Evolutionary conservation across 30 jellyfish, hydroid and myxozoan species (phyloP).

Genomic region (Turritopsis rubra): DNA sequence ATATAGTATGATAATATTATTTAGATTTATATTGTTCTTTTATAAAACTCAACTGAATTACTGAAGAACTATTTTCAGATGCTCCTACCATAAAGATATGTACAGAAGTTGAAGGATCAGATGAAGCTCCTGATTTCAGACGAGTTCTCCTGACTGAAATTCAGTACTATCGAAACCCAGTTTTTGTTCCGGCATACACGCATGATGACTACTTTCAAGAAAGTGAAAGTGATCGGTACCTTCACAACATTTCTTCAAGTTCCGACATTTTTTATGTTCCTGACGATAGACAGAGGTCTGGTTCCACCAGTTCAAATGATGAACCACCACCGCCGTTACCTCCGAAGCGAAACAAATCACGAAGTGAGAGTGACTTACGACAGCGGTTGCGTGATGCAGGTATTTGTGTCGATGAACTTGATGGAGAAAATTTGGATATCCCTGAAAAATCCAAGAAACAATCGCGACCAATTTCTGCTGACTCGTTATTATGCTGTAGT

Average conservation of each 20-base stretch:
- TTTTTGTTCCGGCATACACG: neutral
- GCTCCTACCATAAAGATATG: neutral
- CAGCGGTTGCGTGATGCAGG: conserved; percentile 5
- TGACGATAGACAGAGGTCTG: neutral
- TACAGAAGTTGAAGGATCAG: neutral
- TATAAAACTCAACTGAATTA: too few species aligned
- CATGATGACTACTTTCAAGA: neutral
- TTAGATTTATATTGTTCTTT: too few species aligned
- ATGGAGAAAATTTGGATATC: neutral
- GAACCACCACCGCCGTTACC: conserved; percentile 2
- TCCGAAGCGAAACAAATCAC: neutral
- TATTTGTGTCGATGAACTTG: neutral
- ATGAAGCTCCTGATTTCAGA: neutral
- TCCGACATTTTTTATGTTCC: neutral
- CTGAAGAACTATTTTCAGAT: too few species aligned
- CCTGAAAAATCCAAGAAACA: neutral
- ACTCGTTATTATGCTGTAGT: neutral
- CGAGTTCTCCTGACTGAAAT: conserved; percentile 3
- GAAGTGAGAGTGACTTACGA: conserved; percentile 5
- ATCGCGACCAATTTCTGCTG: neutral
- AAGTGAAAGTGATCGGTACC: neutral
- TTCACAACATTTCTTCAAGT: neutral
- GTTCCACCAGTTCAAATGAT: neutral
- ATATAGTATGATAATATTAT: too few species aligned
- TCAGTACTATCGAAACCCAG: neutral